These are phyloP conservation scores for Bufotes viridis DNA, from an alignment of 2,797 vertebrate species.

Conservation along the genomic window DNA sequence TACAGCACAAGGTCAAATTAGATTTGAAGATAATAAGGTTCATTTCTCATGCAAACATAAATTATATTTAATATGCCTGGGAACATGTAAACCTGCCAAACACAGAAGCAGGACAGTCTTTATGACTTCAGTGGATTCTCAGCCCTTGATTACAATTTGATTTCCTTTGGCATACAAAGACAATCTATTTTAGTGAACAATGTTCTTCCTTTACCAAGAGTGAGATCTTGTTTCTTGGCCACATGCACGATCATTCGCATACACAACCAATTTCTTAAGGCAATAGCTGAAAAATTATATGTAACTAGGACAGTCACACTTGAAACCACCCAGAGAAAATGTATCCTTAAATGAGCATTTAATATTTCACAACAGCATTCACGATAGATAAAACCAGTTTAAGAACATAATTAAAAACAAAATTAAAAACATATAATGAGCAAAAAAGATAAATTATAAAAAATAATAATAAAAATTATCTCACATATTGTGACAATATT, in stretches of 20 bases:
- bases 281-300: slow-evolving; percentile 65
- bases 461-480: too few species aligned
- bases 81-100: slow-evolving; percentile 76
- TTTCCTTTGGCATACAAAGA: slow-evolving; percentile 84
- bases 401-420: too few species aligned
- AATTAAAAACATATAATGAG: too few species aligned
- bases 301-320: too few species aligned
- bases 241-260: slow-evolving; percentile 69
- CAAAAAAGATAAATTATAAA: too few species aligned
- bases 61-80: slow-evolving; percentile 81
- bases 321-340: too few species aligned
- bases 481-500: too few species aligned
- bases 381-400: too few species aligned
- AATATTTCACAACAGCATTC: too few species aligned
- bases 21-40: slow-evolving; percentile 72
- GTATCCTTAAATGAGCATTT: too few species aligned
- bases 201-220: slow-evolving; percentile 81
- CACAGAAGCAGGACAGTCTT: slow-evolving; percentile 72
- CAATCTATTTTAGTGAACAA: slow-evolving; percentile 85
- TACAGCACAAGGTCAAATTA: neutral
- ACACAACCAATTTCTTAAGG: slow-evolving; percentile 68
- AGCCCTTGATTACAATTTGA: slow-evolving; percentile 83
- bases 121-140: slow-evolving; percentile 81
- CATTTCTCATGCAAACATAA: slow-evolving; percentile 74
- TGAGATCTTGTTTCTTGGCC: slow-evolving; percentile 73